These are phyloP conservation scores for Scaeva pyrastri DNA, from an alignment of 2,888 invertebrate genomes.

Conservation along the genomic window DNA sequence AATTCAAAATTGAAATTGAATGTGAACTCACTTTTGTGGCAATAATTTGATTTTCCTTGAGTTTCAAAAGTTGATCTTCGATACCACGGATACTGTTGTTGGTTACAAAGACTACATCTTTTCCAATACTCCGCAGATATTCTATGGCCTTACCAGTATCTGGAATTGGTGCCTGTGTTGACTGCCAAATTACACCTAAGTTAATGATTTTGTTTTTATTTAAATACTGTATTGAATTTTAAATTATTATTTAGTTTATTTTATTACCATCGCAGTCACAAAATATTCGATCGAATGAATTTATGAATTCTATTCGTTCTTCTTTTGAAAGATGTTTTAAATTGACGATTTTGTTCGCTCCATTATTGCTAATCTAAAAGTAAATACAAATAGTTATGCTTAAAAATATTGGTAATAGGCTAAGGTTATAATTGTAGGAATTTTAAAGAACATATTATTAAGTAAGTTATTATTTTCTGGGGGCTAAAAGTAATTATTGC, in stretches of 20 bases:
- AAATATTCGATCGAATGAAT: conserved; percentile 85
- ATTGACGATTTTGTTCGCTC: conserved; percentile 29
- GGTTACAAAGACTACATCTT: conserved; percentile 83
- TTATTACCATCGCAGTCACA: conserved; percentile 86
- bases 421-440: too few relatives aligned
- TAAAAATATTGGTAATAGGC: too few relatives aligned
- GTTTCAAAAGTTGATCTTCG: conserved; percentile 79
- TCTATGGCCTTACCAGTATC: conserved; percentile 82
- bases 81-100: conserved; percentile 82
- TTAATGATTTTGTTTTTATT: not conserved
- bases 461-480: too few relatives aligned
- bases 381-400: too few relatives aligned
- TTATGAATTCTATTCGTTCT: conserved; percentile 82
- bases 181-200: conserved; percentile 85
- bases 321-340: conserved; percentile 77
- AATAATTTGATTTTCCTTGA: conserved; percentile 78
- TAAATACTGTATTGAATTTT: too few relatives aligned
- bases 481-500: too few relatives aligned
- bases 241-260: not conserved
- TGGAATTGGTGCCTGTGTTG: conserved; percentile 82
- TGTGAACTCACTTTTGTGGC: conserved; percentile 78
- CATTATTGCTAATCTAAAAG: conserved; percentile 20
- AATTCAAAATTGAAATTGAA: not conserved
- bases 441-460: too few relatives aligned
- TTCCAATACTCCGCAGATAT: conserved; percentile 82